phyloP scores from a whole-genome alignment of 35 echinoderm and acorn worm species.

The Apostichopus parvimensis region DNA sequence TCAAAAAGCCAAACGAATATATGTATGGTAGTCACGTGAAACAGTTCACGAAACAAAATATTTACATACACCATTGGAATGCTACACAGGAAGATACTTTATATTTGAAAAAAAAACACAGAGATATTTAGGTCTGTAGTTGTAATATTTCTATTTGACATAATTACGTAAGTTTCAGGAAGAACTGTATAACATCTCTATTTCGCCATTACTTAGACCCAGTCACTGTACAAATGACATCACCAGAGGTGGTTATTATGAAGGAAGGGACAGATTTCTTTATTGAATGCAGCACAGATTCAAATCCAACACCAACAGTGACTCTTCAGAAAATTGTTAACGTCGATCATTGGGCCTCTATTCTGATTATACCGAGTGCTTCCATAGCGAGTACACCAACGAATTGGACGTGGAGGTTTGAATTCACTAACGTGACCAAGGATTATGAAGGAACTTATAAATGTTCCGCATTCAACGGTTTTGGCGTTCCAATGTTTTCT shows the following conservation, averaged over 20 bases:
- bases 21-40: too few relatives aligned
- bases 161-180: too few relatives aligned
- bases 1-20: too few relatives aligned
- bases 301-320: background rate
- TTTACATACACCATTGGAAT: too few relatives aligned
- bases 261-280: background rate
- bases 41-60: too few relatives aligned
- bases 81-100: too few relatives aligned
- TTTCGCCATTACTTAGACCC: background rate
- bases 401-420: background rate
- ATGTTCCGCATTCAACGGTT: background rate
- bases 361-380: background rate
- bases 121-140: too few relatives aligned
- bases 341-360: background rate
- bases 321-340: background rate
- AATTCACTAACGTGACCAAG: background rate
- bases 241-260: background rate
- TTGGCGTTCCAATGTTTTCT: background rate
- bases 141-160: too few relatives aligned
- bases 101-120: too few relatives aligned
- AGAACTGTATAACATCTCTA: too few relatives aligned
- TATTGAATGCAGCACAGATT: background rate
- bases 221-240: background rate
- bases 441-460: background rate
- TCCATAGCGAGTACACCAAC: background rate